These are phyloP conservation scores for Trachymyrmex septentrionalis DNA, from an alignment of 1,140 invertebrate genomes.

Conservation along the genomic window DNA sequence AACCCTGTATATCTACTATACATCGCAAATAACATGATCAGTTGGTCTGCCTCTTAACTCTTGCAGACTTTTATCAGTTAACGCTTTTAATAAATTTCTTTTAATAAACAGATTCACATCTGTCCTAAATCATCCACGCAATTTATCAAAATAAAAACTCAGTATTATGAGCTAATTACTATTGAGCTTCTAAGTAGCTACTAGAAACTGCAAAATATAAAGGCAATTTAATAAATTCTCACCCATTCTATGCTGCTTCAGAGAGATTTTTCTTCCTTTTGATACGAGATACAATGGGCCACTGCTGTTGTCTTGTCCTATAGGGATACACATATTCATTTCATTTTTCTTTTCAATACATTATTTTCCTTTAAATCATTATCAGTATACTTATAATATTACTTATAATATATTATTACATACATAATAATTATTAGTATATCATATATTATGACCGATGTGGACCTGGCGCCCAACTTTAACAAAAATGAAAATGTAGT, in stretches of 20 bases:
- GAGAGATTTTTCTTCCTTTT: slow-evolving; percentile 41
- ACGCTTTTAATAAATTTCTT: background rate
- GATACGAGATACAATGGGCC: slow-evolving; percentile 62
- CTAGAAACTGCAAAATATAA: too few relatives aligned
- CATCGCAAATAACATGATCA: too few relatives aligned
- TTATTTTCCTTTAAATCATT: slow-evolving; percentile 50
- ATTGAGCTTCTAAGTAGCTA: too few relatives aligned
- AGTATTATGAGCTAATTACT: too few relatives aligned
- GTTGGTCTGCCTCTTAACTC: too few relatives aligned
- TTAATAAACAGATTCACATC: background rate
- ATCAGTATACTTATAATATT: background rate
- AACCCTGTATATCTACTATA: too few relatives aligned
- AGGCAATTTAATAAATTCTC: slow-evolving; percentile 52
- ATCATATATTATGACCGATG: too few relatives aligned
- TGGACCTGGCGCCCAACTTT: too few relatives aligned
- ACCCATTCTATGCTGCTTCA: slow-evolving; percentile 77
- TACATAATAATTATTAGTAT: too few relatives aligned
- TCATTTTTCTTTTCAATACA: slow-evolving; percentile 18
- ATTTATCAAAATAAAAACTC: slow-evolving; percentile 13
- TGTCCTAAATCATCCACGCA: background rate
- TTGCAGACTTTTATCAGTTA: background rate
- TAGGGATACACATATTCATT: background rate
- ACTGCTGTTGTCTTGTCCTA: slow-evolving; percentile 36
- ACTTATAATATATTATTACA: too few relatives aligned
- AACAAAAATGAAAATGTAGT: too few relatives aligned